Conservation (phyloP, 2,797 vertebrate genomes). For the Yasuhikotakia modesta region DNA sequence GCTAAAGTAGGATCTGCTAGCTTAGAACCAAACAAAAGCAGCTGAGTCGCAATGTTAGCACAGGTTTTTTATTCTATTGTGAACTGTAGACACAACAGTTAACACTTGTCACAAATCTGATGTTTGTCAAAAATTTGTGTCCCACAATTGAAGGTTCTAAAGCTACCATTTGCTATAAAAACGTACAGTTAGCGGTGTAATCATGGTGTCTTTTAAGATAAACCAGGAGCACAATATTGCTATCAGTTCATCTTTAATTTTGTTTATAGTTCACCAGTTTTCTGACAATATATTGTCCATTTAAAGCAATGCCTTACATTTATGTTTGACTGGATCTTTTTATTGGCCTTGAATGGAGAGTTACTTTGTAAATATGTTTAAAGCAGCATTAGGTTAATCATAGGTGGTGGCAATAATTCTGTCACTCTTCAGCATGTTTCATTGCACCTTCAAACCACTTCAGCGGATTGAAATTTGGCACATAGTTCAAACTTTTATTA, state of each 20-base stretch:
- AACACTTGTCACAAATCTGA: conserved; percentile 17
- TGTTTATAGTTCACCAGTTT: too few relatives aligned
- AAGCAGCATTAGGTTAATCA: conserved; percentile 2
- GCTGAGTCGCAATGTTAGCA: conserved; percentile 59
- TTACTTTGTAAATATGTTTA: conserved; percentile 14
- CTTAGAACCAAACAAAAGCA: conserved; percentile 45
- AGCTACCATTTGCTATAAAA: neutral
- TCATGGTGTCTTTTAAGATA: too few relatives aligned
- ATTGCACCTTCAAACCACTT: conserved; percentile 22
- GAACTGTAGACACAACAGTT: conserved; percentile 42
- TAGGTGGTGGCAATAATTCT: conserved; percentile 26
- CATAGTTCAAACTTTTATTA: conserved; percentile 19
- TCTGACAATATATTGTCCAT: too few relatives aligned
- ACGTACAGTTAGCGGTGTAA: too few relatives aligned
- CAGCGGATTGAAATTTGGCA: conserved; percentile 25
- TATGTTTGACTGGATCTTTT: neutral
- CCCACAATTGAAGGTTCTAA: neutral
- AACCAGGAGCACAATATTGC: too few relatives aligned
- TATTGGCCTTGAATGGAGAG: neutral
- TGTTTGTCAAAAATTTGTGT: conserved; percentile 33
- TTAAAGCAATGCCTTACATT: too few relatives aligned
- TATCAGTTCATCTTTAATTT: too few relatives aligned
- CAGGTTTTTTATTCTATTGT: conserved; percentile 56
- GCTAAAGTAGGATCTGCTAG: conserved; percentile 61
- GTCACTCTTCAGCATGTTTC: conserved; percentile 13